Base-by-base conservation (phyloP, 2,797 vertebrate genomes). In the Ammospiza maritima region DNA sequence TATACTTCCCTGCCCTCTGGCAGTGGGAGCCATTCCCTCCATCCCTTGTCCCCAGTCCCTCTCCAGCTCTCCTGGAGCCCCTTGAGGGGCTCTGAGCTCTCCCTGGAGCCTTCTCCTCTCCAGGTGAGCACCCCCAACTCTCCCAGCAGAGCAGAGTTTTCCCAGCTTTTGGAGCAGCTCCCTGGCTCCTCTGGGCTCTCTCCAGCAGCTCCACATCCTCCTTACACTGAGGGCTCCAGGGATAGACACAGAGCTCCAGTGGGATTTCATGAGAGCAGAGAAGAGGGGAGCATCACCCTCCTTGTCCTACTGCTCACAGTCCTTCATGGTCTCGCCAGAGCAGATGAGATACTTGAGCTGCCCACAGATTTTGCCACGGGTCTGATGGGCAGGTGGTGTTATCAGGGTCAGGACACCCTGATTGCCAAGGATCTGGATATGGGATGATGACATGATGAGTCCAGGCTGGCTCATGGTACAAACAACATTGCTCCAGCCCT, bases 221-320 rank as follows among this genome's bases (percentile, higher is more conserved):
- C 26, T 42, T 5, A 3, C 0, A 0, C 0, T 38, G 57, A 8
- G 2, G 23, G 23, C 22, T 67, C 32, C 22, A 36, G 32, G 27
- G 54, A 40, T 74, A 61, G 40, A 36, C 36, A 29, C 36, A 61
- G 70, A 30, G 16, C 23, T 45, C 32, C 72, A 38, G 10, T 17
- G 51, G 21, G 16, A 13, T 57, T 76, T 70, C 29, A 29, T 5
- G 27, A n/a, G 36, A 64, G 50, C 57, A 70, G 64, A 70, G 19
- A 26, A 76, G 38, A 56, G 27, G 11, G 22, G 10, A 77, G 17
- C 13, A 83, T 38, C 51, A 56, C 11, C 13, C 26, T 6, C 44
- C 44, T 36, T 26, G 18, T 23, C 66, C 29, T 13, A 10, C 29
- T 19, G n/a, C 25, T 64, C 32, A 38, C 5, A 2, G 3, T 27